Evolutionary conservation across 2,888 invertebrate species (phyloP), one percentile per base, ranked within the genome.

Genomic region (Apodemia duryi): DNA sequence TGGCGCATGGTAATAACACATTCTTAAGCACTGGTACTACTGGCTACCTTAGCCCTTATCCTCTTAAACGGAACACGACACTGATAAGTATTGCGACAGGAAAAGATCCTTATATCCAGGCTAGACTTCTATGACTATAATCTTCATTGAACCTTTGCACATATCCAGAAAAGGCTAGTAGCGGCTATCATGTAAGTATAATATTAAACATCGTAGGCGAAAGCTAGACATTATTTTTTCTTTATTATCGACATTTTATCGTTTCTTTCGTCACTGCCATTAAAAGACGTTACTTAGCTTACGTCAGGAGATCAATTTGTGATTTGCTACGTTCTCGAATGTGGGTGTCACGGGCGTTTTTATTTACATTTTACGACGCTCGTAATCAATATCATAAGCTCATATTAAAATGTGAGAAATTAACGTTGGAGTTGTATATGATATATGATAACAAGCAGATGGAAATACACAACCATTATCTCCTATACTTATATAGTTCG

Each of bases 301-400:
- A 57, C 57, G 57, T 29, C 57, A 57, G 21, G 10, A 52, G 28
- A 57, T 57, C 57, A 32, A 57, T 57, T 57, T 29, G 57, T 29
- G 57, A 57, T 57, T 57, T 11, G 57, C 11, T 32, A 13, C 57
- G 57, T 32, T 32, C 28, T 57, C 28, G 11, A 11, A 32, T 28
- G 57, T 57, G 57, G 57, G 57, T 57, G 57, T 57, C 57, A 13
- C 57, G 29, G 57, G 32, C 32, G 57, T 57, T 57, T 57, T 57
- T 57, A 28, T 32, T 57, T 57, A 57, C 57, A 57, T 57, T n/a
- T 60, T 32, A 60, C 57, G 57, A 60, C 13, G 57, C 32, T 60
- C 13, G 57, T 60, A 32, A 60, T 32, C 32, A 60, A 60, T 60
- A 60, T 60, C 57, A 60, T 54, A 54, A 35, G 32, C 51, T 51